Evolutionary conservation across 2,888 invertebrate species (phyloP).

Genomic region (Ecliptopera silaceata): DNA sequence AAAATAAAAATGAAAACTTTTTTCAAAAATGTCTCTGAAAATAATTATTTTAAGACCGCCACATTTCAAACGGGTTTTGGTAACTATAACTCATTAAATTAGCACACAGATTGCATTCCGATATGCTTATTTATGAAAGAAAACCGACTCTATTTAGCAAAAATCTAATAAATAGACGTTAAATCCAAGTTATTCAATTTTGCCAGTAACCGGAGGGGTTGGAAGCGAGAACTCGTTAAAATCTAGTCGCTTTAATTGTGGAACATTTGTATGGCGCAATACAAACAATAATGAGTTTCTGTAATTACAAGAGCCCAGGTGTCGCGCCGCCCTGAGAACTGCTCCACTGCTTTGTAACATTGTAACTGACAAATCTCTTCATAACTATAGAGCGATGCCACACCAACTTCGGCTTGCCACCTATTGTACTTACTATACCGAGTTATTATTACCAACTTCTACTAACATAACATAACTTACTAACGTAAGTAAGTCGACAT

Average conservation of each 20-base stretch:
- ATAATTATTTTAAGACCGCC: no score
- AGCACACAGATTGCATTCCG: no score
- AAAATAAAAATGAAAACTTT: no score
- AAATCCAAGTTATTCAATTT: conserved; percentile 5
- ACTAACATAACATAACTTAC: no score
- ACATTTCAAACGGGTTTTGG: no score
- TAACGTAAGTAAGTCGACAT: no score
- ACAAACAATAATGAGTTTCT: conserved; percentile 20
- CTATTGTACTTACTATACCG: no score
- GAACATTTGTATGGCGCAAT: conserved; percentile 14
- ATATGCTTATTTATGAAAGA: no score
- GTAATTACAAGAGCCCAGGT: conserved; percentile 18
- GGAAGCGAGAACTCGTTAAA: conserved; percentile 16
- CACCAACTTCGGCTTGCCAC: no score
- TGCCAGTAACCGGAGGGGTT: conserved; percentile 6
- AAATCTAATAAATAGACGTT: neutral
- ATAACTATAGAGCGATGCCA: neutral
- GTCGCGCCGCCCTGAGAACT: neutral
- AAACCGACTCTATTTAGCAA: neutral
- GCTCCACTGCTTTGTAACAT: neutral
- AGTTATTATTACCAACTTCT: no score
- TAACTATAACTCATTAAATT: no score
- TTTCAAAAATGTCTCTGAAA: no score
- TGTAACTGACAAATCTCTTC: neutral
- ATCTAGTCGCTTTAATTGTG: conserved; percentile 17